These are phyloP conservation scores for Turritopsis rubra DNA, from an alignment of 30 jellyfish, hydroid and myxozoan species.

Conservation along the genomic window DNA sequence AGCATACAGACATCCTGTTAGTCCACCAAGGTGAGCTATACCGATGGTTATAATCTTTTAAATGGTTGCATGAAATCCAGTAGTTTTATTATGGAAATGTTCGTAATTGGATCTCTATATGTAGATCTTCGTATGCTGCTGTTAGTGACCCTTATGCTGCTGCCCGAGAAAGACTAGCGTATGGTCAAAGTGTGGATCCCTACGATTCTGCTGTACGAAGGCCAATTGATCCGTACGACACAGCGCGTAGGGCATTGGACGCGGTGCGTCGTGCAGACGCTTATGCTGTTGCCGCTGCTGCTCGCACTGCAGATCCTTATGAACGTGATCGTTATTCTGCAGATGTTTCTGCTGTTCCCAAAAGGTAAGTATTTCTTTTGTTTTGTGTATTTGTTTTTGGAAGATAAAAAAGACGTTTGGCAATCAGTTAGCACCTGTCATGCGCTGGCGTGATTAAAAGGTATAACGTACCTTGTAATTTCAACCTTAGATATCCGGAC, in stretches of 20 bases:
- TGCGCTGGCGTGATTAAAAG: not conserved
- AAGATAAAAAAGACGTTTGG: not conserved
- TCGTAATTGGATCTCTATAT: too few relatives aligned
- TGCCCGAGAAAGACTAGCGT: slow-evolving; percentile 29
- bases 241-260: slow-evolving; percentile 16
- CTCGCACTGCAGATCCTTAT: slow-evolving; percentile 8
- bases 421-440: not conserved
- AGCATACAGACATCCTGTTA: slow-evolving; percentile 1
- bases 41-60: not conserved
- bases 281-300: slow-evolving; percentile 10
- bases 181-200: slow-evolving; percentile 21
- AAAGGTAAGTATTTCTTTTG: slow-evolving; percentile 16
- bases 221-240: slow-evolving; percentile 29
- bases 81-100: not conserved
- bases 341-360: not conserved
- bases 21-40: slow-evolving; percentile 1
- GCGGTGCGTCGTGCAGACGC: slow-evolving; percentile 28
- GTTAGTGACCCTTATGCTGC: slow-evolving; percentile 40
- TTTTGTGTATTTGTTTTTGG: not conserved
- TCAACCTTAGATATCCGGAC: not conserved
- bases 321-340: slow-evolving; percentile 18
- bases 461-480: not conserved
- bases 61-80: not conserved
- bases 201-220: slow-evolving; percentile 5
- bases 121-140: not conserved